phyloP scores from a whole-genome alignment of 2,797 vertebrate species.

The Tolypeutes matacus region DNA sequence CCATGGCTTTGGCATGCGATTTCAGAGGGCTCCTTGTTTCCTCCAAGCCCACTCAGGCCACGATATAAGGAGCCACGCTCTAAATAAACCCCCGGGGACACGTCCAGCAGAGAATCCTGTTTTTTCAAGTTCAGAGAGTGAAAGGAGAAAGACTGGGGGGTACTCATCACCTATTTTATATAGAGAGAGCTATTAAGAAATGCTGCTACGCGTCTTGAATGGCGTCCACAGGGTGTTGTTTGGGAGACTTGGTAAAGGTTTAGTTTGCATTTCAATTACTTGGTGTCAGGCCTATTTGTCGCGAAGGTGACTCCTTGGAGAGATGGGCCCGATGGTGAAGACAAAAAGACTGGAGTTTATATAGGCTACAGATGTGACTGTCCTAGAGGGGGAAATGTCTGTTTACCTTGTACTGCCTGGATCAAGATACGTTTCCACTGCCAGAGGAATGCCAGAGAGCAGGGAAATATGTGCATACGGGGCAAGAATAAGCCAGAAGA shows the following conservation, averaged over 20 bases:
- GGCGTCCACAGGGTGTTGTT: not conserved
- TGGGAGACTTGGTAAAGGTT: not conserved
- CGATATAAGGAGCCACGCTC: not conserved
- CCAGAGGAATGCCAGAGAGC: not conserved
- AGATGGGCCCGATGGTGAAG: not conserved
- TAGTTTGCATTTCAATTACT: not conserved
- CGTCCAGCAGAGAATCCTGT: not conserved
- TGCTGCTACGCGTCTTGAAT: slow-evolving; percentile 12
- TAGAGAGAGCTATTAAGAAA: not conserved
- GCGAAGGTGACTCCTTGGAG: not conserved
- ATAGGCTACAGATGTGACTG: not conserved
- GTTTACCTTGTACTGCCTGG: not conserved
- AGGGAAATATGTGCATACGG: not conserved
- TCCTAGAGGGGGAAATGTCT: not conserved
- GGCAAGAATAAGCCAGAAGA: not conserved
- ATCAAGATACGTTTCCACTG: not conserved
- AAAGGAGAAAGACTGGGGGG: not conserved
- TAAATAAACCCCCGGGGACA: not conserved
- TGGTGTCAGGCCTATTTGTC: not conserved
- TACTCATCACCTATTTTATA: not conserved
- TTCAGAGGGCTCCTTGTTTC: not conserved
- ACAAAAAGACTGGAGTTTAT: not conserved
- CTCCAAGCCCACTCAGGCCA: not conserved
- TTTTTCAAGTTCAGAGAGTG: not conserved
- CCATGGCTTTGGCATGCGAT: not conserved